Conservation (phyloP, 2,797 vertebrate species). For the Austrolebias charrua region DNA sequence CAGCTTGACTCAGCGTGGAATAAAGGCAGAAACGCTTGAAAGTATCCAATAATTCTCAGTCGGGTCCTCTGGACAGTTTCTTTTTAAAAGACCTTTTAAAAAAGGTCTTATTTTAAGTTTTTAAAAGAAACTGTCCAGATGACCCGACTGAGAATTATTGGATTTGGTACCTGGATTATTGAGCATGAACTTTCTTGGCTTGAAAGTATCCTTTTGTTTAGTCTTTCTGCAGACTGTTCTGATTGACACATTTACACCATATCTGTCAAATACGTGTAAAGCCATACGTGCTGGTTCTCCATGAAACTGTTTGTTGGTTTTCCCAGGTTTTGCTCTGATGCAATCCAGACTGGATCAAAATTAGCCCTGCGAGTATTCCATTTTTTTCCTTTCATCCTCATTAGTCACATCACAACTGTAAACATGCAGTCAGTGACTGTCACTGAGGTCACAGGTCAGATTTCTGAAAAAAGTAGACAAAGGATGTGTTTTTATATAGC, state of each 20-base stretch:
- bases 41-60: too few species aligned
- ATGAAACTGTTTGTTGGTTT: constrained; percentile 35
- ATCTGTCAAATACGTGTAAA: constrained; percentile 40
- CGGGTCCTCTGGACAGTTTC: too few species aligned
- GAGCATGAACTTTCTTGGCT: too few species aligned
- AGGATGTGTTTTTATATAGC: constrained; percentile 2
- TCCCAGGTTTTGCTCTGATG: constrained; percentile 13
- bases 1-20: constrained; percentile 35
- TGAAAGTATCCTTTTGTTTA: not conserved
- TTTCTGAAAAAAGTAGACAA: constrained; percentile 15
- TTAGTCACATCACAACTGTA: constrained; percentile 24
- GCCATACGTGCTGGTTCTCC: constrained; percentile 30
- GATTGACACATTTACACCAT: not conserved
- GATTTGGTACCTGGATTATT: too few species aligned
- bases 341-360: constrained; percentile 29
- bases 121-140: too few species aligned
- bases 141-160: too few species aligned
- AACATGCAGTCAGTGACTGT: constrained; percentile 18
- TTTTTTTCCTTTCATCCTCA: not conserved
- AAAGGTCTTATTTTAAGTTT: too few species aligned
- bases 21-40: constrained; percentile 26
- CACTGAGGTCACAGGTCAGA: not conserved
- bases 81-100: too few species aligned
- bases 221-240: not conserved
- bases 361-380: constrained; percentile 1